phyloP scores from a whole-genome alignment of 2,888 invertebrate genomes.

The Strigamia crassipes region DNA sequence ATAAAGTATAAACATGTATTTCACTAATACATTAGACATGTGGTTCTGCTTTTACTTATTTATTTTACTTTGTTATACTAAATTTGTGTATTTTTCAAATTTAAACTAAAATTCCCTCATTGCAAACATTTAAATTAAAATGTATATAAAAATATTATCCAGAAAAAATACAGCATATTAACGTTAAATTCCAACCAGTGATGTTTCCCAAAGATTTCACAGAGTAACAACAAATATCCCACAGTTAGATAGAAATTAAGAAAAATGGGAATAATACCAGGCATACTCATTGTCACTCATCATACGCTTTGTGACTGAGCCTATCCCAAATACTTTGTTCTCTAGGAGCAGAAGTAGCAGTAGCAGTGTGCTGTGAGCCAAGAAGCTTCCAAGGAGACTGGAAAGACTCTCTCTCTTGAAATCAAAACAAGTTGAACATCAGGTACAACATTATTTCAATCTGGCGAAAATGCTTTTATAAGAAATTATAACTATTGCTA shows the following conservation, averaged over 20 bases:
- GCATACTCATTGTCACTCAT: conserved; percentile 41
- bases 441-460: background rate
- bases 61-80: background rate
- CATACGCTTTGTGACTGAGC: conserved; percentile 38
- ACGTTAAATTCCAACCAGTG: background rate
- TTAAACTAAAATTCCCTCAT: background rate
- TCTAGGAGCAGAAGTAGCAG: background rate
- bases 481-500: conserved; percentile 14
- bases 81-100: background rate
- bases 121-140: background rate
- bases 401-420: conserved; percentile 27
- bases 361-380: conserved; percentile 4
- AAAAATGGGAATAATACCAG: conserved; percentile 45
- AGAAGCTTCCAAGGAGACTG: conserved; percentile 3
- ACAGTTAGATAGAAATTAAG: conserved; percentile 1
- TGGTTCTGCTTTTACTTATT: background rate
- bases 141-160: background rate
- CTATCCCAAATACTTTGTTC: conserved; percentile 18
- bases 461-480: conserved; percentile 17
- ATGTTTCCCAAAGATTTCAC: background rate
- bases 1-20: background rate
- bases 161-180: background rate
- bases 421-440: conserved; percentile 25
- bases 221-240: background rate
- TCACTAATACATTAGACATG: background rate